Base-by-base conservation (phyloP, 2,113 vertebrate genomes). In the Amia ocellicauda region DNA sequence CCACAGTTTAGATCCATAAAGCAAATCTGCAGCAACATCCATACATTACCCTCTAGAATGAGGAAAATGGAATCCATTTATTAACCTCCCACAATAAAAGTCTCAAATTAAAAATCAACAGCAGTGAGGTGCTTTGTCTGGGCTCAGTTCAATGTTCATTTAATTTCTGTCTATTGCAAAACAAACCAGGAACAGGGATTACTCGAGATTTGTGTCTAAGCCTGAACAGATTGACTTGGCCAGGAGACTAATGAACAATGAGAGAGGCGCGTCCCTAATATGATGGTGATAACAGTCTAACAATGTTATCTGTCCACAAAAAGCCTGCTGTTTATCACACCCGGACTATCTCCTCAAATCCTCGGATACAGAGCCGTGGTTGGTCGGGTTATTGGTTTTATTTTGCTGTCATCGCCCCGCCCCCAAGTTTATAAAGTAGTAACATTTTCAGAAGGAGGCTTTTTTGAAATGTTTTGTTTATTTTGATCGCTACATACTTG, bases 171-270 rank as follows among this genome's bases (percentile, higher is more conserved):
- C 27, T 43, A 14, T 47, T 58, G 66, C n/a, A 10, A 66, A 58
- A 60, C 64, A 63, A 47, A 43, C 3, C 66, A 74, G 70, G 78
- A 81, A 86, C 86, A 74, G 76, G 76, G 85, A 88, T 89, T 86
- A 89, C 72, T 81, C 80, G 80, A 78, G 75, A 63, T 83, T 56
- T 57, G 74, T 63, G 74, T 81, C 68, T 86, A 81, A 88, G 69
- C 72, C 80, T 28, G 72, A 86, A 78, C 81, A 88, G 84, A 83
- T 74, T 84, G 81, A 79, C 65, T 67, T 45, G 22, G 36, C 16
- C 23, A 27, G 4, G 53, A 31, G 31, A 36, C 31, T 36, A 4
- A 11, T 28, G 53, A 31, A 17, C 29, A 28, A 66, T 73, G 71
- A 75, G 45, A 75, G 75, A 55, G 42, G 67, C 72, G 66, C 27